Base-by-base conservation (phyloP, 2,113 vertebrate species). In the Catharus minimus region DNA sequence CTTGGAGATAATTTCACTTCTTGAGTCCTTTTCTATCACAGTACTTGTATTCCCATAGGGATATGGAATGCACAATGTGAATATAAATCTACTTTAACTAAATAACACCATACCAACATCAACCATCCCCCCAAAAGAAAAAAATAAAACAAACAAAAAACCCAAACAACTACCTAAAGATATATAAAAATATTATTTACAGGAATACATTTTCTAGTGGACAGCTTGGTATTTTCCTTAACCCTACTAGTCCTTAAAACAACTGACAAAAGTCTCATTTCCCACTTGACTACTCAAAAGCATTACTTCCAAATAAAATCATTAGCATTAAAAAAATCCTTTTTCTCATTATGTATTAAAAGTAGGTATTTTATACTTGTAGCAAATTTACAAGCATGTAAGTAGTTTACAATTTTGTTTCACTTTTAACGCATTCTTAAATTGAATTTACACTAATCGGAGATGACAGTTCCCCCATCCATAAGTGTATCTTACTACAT, bases 1-100 rank as follows among this genome's bases (percentile, higher is more conserved):
- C 72, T 79, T 62, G 61, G 11, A 57, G 46, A 58, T 41, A 74
- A 69, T 69, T 82, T 79, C 36, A 43, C 24, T 90, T 90, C 30
- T 93, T 15, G 20, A 93, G 58, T 78, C 43, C 44, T 82, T 62
- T 85, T 58, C 49, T 66, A 27, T n/a, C 55, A 65, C 11, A 82
- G 36, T 62, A 57, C n/a, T 74, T 80, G 38, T 43, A 83, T 33
- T 58, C 10, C 39, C 24, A 32, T 7, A 85, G 43, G 72, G 23
- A 36, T 67, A 82, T 7, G 8, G 30, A 74, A 69, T 43, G 24
- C 10, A 44, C 28, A n/a, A 76, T 52, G 22, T 60, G 60, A 90
- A 69, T 62, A 74, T 15, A 90, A 80, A 93, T n/a, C 38, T 49
- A 33, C 22, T 64, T 21, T 10, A 50, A 72, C 15, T n/a, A 18